Base-by-base conservation (phyloP, 2,113 vertebrate genomes). In the Cebidichthys violaceus region DNA sequence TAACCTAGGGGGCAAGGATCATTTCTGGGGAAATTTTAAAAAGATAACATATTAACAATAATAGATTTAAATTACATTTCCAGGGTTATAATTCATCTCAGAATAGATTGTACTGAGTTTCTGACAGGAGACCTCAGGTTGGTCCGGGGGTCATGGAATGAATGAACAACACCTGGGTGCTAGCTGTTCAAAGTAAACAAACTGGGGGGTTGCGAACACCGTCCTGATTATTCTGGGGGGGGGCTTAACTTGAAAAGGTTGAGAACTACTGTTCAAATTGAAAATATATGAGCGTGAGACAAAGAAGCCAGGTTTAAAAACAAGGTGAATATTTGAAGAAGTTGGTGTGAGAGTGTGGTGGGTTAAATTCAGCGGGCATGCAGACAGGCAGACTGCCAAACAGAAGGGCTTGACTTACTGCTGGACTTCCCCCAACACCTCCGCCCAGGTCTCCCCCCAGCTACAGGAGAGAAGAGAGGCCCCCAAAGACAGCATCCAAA, bases 401-500 rank as follows among this genome's bases (percentile, higher is more conserved):
- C 92, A 88, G 94, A 96, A 75, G 27, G 86, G 92, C 95, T 86
- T 47, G 92, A 98, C 98, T 99, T 99, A 99, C 98, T 96, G 98
- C 98, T 94, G 98, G 98, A 96, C 98, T 99, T 96, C 98, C 98
- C 94, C 98, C 98, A 96, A 99, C 99, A 96, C 98, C 98, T 95
- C 97, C 98, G 95, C 97, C 97, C 95, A 99, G 97, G 95, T 99
- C 98, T 96, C 98, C 98, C 94, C 98, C 98, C 95, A 99, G 97
- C 98, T 99, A 96, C 90, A 98, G 92, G 78, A 94, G 87, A 94
- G 70, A 94, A 88, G 79, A 93, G 68, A 92, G 84, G 79, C 70
- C 84, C 89, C 92, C 91, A 91, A 78, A 91, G 86, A 89, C 88
- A 91, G 88, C 82, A 88, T 90, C 83, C 90, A 92, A 78, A 89